These are phyloP conservation scores for Sterrhoptilus dennistouni DNA, from an alignment of 2,113 vertebrate species.

Conservation along the genomic window DNA sequence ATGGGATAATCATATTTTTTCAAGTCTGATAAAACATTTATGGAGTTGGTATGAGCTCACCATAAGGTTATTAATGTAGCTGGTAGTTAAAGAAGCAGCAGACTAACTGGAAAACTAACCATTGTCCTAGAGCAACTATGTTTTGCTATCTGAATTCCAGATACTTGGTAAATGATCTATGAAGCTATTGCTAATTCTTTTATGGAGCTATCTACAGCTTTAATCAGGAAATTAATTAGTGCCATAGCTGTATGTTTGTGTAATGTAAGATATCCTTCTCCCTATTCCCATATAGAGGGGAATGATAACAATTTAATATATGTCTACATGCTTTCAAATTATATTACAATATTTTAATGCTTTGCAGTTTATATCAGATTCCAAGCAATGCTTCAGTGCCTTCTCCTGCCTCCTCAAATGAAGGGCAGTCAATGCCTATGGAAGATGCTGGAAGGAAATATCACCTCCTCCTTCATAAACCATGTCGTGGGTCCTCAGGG, in stretches of 20 bases:
- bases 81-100: not conserved
- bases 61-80: not conserved
- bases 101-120: not conserved
- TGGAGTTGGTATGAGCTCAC: not conserved
- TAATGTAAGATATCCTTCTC: not conserved
- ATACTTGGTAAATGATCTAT: not conserved
- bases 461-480: not conserved
- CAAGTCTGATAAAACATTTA: not conserved
- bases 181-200: not conserved
- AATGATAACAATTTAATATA: not conserved
- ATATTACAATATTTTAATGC: not conserved
- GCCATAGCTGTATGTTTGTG: not conserved
- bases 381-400: not conserved
- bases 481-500: fast-evolving
- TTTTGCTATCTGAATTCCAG: not conserved
- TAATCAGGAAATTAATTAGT: not conserved
- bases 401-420: not conserved
- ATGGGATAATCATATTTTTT: not conserved
- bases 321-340: not conserved
- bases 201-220: not conserved
- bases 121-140: not conserved
- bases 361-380: not conserved
- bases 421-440: not conserved
- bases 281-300: not conserved
- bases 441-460: not conserved